Percentiles rank a stretch among this genome's conserved stretches.
Evolutionary conservation across 1,140 invertebrate species (phyloP).

Genomic region (Lordiphosa stackelbergi): DNA sequence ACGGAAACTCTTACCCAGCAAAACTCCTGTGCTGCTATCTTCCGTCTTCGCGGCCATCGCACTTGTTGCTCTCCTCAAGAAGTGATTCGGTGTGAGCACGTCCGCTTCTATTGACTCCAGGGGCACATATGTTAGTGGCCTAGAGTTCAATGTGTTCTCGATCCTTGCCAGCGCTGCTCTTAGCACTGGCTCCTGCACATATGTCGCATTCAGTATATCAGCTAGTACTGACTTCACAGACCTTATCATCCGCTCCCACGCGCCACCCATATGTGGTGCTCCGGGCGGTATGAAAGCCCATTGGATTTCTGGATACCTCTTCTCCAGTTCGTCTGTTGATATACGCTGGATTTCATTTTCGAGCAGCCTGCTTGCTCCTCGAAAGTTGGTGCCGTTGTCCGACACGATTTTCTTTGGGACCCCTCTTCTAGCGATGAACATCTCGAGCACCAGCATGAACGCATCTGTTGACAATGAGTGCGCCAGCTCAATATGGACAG

Average conservation of each 20-base stretch:
- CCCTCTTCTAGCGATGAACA: not conserved
- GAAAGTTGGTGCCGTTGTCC: not conserved
- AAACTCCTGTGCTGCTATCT: not conserved
- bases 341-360: too few species aligned
- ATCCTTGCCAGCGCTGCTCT: too few species aligned
- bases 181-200: too few species aligned
- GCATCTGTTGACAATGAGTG: not conserved
- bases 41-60: not conserved
- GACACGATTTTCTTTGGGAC: not conserved
- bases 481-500: not conserved
- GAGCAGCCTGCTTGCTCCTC: too few species aligned
- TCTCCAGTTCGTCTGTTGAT: too few species aligned
- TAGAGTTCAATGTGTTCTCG: too few species aligned
- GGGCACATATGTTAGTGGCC: too few species aligned
- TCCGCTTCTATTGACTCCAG: not conserved
- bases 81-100: not conserved
- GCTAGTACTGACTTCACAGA: conserved; percentile 1
- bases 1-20: not conserved
- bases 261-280: conserved; percentile 1
- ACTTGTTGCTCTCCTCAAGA: not conserved
- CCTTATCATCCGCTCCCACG: not conserved
- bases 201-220: not conserved
- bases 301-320: too few species aligned
- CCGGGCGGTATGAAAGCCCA: not conserved
- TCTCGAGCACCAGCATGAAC: not conserved